phyloP scores from a whole-genome alignment of 2,888 invertebrate species.

The Eupithecia insigniata region DNA sequence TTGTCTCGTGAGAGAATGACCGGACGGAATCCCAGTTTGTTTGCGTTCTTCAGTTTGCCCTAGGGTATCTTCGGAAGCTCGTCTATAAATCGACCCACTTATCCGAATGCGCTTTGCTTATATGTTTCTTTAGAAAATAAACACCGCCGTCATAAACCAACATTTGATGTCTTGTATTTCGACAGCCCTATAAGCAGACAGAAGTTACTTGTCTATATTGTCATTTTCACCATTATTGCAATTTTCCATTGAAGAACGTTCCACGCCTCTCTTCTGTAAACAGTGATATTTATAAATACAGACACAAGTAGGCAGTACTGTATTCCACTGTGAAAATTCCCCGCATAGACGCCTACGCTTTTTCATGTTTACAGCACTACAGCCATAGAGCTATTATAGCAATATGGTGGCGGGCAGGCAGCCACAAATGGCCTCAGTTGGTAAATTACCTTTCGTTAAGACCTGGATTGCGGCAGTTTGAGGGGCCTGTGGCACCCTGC shows the following conservation, averaged over 20 bases:
- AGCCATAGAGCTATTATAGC: slow-evolving; percentile 37
- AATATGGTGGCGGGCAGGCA: slow-evolving; percentile 47
- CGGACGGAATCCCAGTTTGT: slow-evolving; percentile 57
- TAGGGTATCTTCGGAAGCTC: slow-evolving; percentile 42
- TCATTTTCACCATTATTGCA: neutral
- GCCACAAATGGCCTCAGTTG: slow-evolving; percentile 63
- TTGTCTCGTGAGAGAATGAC: slow-evolving; percentile 46
- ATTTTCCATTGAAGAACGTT: neutral
- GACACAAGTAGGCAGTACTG: neutral
- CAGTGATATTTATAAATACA: neutral
- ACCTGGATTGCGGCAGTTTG: slow-evolving; percentile 72
- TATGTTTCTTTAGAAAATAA: neutral
- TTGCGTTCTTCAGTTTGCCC: slow-evolving; percentile 52
- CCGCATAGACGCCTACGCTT: slow-evolving; percentile 40
- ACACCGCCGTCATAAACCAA: neutral
- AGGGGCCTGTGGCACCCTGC: slow-evolving; percentile 44
- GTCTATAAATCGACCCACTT: slow-evolving; percentile 23
- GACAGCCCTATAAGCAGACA: neutral
- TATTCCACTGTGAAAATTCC: slow-evolving; percentile 9
- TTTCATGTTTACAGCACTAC: slow-evolving; percentile 47
- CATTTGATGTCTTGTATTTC: neutral
- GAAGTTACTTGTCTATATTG: neutral
- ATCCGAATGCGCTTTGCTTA: slow-evolving; percentile 2
- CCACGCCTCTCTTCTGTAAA: neutral
- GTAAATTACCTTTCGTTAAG: slow-evolving; percentile 74